Conservation (phyloP, 2,113 vertebrate species). For the Mirounga angustirostris region DNA sequence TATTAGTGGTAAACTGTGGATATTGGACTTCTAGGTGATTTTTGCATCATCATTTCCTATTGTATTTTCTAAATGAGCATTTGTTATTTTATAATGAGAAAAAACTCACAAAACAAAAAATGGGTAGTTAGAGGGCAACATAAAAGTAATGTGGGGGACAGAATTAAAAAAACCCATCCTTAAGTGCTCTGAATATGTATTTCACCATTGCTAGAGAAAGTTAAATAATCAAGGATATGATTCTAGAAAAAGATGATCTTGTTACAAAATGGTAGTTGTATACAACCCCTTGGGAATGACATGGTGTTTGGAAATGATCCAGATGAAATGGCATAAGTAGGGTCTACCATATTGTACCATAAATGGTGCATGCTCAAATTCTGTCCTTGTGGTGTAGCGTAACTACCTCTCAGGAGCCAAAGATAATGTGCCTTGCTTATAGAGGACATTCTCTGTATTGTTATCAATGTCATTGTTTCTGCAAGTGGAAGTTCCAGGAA, state of each 20-base stretch:
- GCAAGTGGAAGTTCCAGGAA: neutral
- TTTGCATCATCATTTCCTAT: conserved; percentile 25
- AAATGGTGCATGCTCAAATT: neutral
- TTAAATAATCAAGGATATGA: neutral
- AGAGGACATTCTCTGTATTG: neutral
- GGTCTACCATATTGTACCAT: neutral
- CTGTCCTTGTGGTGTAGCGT: neutral
- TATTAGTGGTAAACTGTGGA: neutral
- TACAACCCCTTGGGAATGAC: neutral
- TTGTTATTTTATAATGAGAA: conserved; percentile 20
- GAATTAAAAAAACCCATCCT: neutral
- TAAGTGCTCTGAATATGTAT: neutral
- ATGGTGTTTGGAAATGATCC: neutral
- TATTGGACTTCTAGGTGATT: neutral
- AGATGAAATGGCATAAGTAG: neutral
- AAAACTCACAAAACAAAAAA: conserved; percentile 23
- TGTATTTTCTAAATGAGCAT: conserved; percentile 37
- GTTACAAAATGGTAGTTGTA: neutral
- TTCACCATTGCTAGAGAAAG: conserved; percentile 2
- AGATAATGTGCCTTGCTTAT: neutral
- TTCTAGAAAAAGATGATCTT: neutral
- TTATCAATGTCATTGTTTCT: neutral
- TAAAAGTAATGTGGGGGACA: neutral
- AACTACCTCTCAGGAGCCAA: neutral
- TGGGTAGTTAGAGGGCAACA: neutral